Percentiles rank a stretch among this genome's conserved stretches.
Evolutionary conservation across 2,797 vertebrate genomes (phyloP).

Genomic region (Craterocephalus amniculus): DNA sequence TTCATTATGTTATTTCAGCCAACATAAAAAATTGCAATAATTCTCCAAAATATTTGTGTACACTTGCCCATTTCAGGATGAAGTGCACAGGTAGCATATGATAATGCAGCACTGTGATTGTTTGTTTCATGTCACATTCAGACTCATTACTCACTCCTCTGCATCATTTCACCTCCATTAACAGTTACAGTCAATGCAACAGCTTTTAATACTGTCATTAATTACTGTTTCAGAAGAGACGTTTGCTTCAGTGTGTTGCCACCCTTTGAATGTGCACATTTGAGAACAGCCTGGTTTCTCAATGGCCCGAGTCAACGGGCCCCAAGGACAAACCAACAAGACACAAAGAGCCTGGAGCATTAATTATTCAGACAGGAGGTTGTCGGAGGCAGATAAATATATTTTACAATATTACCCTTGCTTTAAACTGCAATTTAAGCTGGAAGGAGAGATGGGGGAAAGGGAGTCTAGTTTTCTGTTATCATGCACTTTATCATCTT

Average conservation of each 20-base stretch:
- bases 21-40: too few relatives aligned
- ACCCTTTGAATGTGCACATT: slow-evolving; percentile 39
- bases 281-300: slow-evolving; percentile 15
- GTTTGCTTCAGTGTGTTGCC: slow-evolving; percentile 21
- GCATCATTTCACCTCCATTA: slow-evolving; percentile 52
- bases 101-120: slow-evolving; percentile 23
- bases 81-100: background rate
- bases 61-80: background rate
- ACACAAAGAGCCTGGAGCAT: slow-evolving; percentile 59
- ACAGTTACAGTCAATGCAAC: slow-evolving; percentile 14
- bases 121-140: slow-evolving; percentile 42
- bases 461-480: slow-evolving; percentile 47
- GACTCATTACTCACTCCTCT: slow-evolving; percentile 41
- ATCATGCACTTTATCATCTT: slow-evolving; percentile 68
- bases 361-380: slow-evolving; percentile 74
- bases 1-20: too few relatives aligned
- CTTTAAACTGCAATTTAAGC: slow-evolving; percentile 57
- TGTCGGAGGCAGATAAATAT: slow-evolving; percentile 71
- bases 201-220: slow-evolving; percentile 35
- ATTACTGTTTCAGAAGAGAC: slow-evolving; percentile 32
- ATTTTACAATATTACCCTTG: slow-evolving; percentile 64
- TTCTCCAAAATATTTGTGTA: too few relatives aligned
- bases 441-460: slow-evolving; percentile 26
- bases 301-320: slow-evolving; percentile 42
- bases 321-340: slow-evolving; percentile 62